phyloP scores from a whole-genome alignment of 2,888 invertebrate genomes.

The Drosophila hamatofila region DNA sequence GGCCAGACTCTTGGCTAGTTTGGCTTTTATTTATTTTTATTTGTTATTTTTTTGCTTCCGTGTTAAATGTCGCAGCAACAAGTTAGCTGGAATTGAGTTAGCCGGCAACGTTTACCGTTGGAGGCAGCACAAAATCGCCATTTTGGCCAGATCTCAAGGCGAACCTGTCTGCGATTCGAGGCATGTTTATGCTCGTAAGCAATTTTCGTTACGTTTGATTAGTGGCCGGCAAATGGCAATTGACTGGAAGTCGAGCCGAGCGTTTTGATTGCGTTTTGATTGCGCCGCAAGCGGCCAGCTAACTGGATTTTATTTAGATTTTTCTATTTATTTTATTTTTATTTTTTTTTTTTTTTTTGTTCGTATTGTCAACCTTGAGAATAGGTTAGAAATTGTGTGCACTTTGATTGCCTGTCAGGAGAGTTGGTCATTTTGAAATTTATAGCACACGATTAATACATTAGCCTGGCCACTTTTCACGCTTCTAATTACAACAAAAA shows the following conservation, averaged over 20 bases:
- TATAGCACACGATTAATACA: slow-evolving; percentile 80
- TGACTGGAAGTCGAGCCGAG: slow-evolving; percentile 57
- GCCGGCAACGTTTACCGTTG: slow-evolving; percentile 67
- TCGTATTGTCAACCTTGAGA: slow-evolving; percentile 69
- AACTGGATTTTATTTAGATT: slow-evolving; percentile 59
- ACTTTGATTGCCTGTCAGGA: slow-evolving; percentile 68
- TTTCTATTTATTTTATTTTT: not conserved
- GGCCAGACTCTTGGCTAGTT: slow-evolving; percentile 15
- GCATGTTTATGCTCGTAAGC: slow-evolving; percentile 72
- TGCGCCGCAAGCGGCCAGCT: slow-evolving; percentile 44
- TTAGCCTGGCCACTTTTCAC: slow-evolving; percentile 55
- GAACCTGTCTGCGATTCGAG: slow-evolving; percentile 79
- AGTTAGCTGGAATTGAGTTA: slow-evolving; percentile 63
- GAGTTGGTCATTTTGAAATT: slow-evolving; percentile 63
- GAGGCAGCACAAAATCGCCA: slow-evolving; percentile 55
- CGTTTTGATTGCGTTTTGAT: slow-evolving; percentile 48
- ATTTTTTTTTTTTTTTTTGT: not conserved
- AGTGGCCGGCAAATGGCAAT: slow-evolving; percentile 78
- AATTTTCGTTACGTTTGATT: slow-evolving; percentile 79
- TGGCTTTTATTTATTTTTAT: slow-evolving; percentile 11
- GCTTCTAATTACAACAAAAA: slow-evolving; percentile 61
- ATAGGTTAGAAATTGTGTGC: slow-evolving; percentile 71
- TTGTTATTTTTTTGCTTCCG: slow-evolving; percentile 83
- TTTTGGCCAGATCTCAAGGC: slow-evolving; percentile 82
- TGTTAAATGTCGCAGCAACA: slow-evolving; percentile 83